Percentiles rank a stretch among this genome's conserved stretches.
Evolutionary conservation across 2,888 invertebrate species (phyloP).

Genomic region (Xestia rhomboidea): DNA sequence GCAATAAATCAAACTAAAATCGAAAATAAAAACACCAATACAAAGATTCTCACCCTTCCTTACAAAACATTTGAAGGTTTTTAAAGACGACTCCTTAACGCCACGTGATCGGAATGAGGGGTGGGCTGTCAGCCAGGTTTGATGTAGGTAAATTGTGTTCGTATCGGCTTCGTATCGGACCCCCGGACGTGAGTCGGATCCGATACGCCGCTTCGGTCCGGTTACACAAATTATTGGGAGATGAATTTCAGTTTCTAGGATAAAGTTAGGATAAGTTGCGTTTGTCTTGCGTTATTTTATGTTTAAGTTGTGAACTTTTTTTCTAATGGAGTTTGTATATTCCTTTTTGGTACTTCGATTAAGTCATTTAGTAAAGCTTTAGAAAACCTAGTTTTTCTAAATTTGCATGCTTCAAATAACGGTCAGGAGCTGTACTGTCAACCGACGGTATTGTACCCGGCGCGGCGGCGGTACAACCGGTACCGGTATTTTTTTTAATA

Average conservation of each 20-base stretch:
- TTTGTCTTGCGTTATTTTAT: conserved; percentile 5
- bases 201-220: conserved; percentile 57
- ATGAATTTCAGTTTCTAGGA: conserved; percentile 29
- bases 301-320: neutral
- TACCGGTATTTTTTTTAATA: too few species aligned
- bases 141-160: conserved; percentile 82
- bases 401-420: neutral
- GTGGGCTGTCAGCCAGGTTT: conserved; percentile 66
- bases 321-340: neutral
- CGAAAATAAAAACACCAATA: conserved; percentile 40
- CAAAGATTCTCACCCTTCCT: conserved; percentile 42
- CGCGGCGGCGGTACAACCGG: too few species aligned
- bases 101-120: conserved; percentile 63
- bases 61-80: conserved; percentile 56
- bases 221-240: conserved; percentile 33
- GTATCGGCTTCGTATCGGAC: conserved; percentile 65
- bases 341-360: neutral
- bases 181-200: conserved; percentile 61
- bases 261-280: conserved; percentile 6
- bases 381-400: neutral
- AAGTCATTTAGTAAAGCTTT: neutral
- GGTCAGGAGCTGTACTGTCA: neutral
- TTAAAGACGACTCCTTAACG: conserved; percentile 67
- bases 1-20: conserved; percentile 39
- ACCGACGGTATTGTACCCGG: neutral